Base-by-base conservation (phyloP, 2,113 vertebrate genomes). In the Nothobranchius kuhntae region DNA sequence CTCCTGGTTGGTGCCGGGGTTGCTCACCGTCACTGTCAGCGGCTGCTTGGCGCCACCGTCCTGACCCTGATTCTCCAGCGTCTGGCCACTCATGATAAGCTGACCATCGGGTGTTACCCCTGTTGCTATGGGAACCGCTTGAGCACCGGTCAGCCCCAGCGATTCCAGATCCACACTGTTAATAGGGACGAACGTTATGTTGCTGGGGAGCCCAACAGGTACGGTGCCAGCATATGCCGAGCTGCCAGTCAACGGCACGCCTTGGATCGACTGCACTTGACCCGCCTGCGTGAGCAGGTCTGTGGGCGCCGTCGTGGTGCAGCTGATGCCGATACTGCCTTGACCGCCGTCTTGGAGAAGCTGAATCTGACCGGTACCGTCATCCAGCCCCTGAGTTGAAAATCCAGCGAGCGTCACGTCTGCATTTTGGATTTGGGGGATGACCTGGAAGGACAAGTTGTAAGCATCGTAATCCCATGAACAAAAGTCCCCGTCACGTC, bases 91-190 rank as follows among this genome's bases (percentile, higher is more conserved):
- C 92, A 94, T 93, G 91, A 98, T 98, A 89, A 99, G 94, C 90
- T 98, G 96, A 80, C 98, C 97, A 76, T 98, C 97, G 0, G 96
- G 83, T 45, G 96, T 98, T 79, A 98, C 94, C 73, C 96, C 96
- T 40, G 96, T 96, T 44, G 96, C 97, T 73, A 99, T 97, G 83
- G 95, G 89, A 24, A 91, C 87, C 0, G 90, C 94, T 92, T 99
- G 96, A 84, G 98, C 92, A 68, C 95, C 94, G 4, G 95, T 93
- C 69, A 98, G 93, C 89, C 98, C 98, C 81, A 98, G 92, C 70
- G 97, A 99, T 94, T 99, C 97, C 89, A 99, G 92, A 90, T 99
- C 97, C 73, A 98, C 93, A 73, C 97, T 99, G 86, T 98, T 98
- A 89, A 99, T 96, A 54, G 98, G 98, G 90, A 99, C 95, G 86